Evolutionary conservation across 53 echinoderm and acorn worm species (phyloP).

Genomic region (Crossaster papposus): DNA sequence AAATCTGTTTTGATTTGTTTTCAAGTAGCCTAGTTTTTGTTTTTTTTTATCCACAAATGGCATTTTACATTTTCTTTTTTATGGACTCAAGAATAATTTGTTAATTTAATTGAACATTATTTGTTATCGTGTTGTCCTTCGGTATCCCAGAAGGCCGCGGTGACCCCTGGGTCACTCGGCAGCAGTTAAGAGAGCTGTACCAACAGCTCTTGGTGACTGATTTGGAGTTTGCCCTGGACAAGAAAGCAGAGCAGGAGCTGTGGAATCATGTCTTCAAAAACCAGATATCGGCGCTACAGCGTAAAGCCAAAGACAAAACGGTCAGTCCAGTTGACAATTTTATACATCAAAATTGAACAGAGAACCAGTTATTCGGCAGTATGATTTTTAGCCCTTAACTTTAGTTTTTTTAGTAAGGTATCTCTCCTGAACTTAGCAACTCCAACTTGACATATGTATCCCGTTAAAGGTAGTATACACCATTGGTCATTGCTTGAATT

Average conservation of each 20-base stretch:
- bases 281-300: constrained; percentile 90
- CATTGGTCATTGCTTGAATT: too few species aligned
- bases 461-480: too few species aligned
- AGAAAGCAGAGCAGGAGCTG: constrained; percentile 95
- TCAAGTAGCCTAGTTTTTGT: too few species aligned
- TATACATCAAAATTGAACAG: neutral
- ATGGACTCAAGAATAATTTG: neutral
- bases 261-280: constrained; percentile 99
- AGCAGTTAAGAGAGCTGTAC: constrained; percentile 87
- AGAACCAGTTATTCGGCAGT: neutral
- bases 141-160: constrained; percentile 82
- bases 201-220: constrained; percentile 80
- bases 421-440: too few species aligned
- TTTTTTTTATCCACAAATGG: too few species aligned
- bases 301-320: constrained; percentile 92
- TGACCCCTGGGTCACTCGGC: constrained; percentile 91
- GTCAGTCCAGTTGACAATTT: constrained; percentile 46
- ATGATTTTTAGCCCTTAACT: neutral
- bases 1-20: too few species aligned
- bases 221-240: constrained; percentile 91
- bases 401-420: too few species aligned
- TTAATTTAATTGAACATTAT: neutral
- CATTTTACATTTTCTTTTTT: neutral
- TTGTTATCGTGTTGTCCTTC: neutral
- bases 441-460: too few species aligned